phyloP scores from a whole-genome alignment of 2,888 invertebrate genomes.

The Leucophenga maculata region DNA sequence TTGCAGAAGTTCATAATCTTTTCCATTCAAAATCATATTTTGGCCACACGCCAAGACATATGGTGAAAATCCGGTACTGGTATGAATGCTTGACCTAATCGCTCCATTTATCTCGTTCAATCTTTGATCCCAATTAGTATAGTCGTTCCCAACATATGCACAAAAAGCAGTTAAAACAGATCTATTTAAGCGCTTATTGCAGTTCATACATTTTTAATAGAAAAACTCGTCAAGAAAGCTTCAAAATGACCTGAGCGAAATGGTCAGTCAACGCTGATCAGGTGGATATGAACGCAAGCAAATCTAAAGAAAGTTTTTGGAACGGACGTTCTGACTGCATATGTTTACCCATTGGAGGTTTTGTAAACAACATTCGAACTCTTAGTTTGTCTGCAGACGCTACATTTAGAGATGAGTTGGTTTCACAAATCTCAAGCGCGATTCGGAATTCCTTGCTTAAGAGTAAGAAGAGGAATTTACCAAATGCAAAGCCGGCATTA shows the following conservation, averaged over 20 bases:
- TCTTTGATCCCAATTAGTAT: constrained; percentile 33
- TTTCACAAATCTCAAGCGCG: neutral
- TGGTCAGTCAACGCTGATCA: neutral
- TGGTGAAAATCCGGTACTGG: constrained; percentile 26
- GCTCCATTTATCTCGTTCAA: constrained; percentile 29
- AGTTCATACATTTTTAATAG: neutral
- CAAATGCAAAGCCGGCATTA: neutral
- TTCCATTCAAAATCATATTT: constrained; percentile 31
- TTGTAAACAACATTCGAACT: too few relatives aligned
- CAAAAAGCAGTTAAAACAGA: constrained; percentile 35
- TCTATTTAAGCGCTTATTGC: constrained; percentile 25
- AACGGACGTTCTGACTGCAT: too few relatives aligned
- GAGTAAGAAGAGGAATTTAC: neutral
- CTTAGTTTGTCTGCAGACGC: too few relatives aligned
- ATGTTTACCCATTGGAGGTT: too few relatives aligned
- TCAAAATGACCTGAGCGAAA: neutral
- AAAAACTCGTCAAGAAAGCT: neutral
- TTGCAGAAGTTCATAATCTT: constrained; percentile 15
- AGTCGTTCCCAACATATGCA: constrained; percentile 32
- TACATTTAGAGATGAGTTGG: constrained; percentile 1
- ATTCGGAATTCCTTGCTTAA: too few relatives aligned
- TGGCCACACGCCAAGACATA: constrained; percentile 33
- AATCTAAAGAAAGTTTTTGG: too few relatives aligned
- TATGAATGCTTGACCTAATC: constrained; percentile 19
- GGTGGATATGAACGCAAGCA: neutral